phyloP scores from a whole-genome alignment of 2,113 vertebrate species.

The Esox niger region DNA sequence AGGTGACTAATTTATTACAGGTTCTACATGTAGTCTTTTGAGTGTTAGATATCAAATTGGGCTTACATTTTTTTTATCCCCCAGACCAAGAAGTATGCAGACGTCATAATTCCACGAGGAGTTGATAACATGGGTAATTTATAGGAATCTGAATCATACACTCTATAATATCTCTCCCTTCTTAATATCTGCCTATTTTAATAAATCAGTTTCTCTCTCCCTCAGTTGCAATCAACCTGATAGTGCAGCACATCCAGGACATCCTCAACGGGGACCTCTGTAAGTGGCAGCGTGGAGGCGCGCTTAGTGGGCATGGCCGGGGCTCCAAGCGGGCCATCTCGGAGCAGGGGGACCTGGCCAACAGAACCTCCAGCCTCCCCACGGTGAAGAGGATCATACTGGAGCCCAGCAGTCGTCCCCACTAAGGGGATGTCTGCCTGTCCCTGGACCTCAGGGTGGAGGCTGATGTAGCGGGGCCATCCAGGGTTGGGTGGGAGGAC shows the following conservation, averaged over 20 bases:
- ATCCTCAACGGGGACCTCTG: slow-evolving; percentile 92
- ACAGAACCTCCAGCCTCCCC: slow-evolving; percentile 39
- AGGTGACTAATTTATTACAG: too few species aligned
- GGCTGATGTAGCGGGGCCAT: slow-evolving; percentile 18
- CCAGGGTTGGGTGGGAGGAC: neutral
- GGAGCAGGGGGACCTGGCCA: slow-evolving; percentile 69
- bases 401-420: slow-evolving; percentile 93
- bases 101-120: slow-evolving; percentile 95
- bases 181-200: neutral
- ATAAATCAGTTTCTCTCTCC: neutral
- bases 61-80: slow-evolving; percentile 22
- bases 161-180: neutral
- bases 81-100: slow-evolving; percentile 96
- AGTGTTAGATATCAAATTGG: too few species aligned
- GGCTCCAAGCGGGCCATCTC: slow-evolving; percentile 79
- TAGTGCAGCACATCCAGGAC: slow-evolving; percentile 98
- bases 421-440: slow-evolving; percentile 69
- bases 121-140: slow-evolving; percentile 97
- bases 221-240: slow-evolving; percentile 95
- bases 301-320: slow-evolving; percentile 71
- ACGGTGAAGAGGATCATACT: slow-evolving; percentile 81
- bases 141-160: neutral
- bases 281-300: slow-evolving; percentile 86
- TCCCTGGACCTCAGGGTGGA: slow-evolving; percentile 1
- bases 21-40: too few species aligned